These are phyloP conservation scores for Synergus umbraculus DNA, from an alignment of 2,888 invertebrate genomes.

Conservation along the genomic window DNA sequence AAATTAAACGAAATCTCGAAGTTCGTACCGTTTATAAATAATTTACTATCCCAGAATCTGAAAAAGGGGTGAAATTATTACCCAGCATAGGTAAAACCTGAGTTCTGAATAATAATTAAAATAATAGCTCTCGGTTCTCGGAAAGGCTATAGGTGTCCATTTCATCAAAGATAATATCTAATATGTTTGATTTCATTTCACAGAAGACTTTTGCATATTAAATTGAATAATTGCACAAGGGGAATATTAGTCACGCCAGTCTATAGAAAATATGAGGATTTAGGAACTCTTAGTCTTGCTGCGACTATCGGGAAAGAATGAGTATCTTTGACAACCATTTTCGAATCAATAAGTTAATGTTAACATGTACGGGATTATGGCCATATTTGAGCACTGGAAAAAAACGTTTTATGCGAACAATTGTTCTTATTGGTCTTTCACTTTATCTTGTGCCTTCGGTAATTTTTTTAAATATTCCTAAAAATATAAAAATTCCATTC, in stretches of 20 bases:
- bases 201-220: neutral
- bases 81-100: neutral
- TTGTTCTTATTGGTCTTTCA: neutral
- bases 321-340: slow-evolving; percentile 6
- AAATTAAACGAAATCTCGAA: neutral
- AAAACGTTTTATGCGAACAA: neutral
- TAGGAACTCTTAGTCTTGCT: neutral
- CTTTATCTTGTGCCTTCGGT: slow-evolving; percentile 16
- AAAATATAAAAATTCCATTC: no score
- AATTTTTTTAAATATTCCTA: neutral
- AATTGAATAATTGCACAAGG: slow-evolving; percentile 8
- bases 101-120: neutral
- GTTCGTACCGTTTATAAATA: neutral
- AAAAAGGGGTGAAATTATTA: neutral
- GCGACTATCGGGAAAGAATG: neutral
- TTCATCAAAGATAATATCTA: no score
- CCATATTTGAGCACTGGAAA: neutral
- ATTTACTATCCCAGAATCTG: neutral
- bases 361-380: slow-evolving; percentile 12
- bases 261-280: neutral
- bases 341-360: slow-evolving; percentile 25
- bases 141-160: neutral
- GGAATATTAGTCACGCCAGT: neutral
- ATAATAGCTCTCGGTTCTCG: neutral
- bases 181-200: neutral